Percentiles rank a stretch among this genome's conserved stretches.
phyloP scores from a whole-genome alignment of 2,888 invertebrate species.

The Drosophila merina region DNA sequence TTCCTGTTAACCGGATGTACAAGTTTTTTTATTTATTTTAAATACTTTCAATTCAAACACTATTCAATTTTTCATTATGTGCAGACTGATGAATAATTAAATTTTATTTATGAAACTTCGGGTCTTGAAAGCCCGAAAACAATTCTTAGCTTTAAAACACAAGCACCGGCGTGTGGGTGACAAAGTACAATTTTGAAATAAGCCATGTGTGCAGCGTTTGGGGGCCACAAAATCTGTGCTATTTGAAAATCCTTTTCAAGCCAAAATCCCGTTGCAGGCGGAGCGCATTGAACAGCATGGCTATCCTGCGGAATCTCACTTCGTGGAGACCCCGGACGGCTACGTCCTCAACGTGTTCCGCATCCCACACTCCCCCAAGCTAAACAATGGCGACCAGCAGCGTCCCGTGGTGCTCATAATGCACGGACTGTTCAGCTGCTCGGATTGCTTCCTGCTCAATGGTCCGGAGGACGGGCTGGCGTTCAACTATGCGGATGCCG shows the following conservation, averaged over 20 bases:
- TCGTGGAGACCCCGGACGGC: conserved; percentile 91
- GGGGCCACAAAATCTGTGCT: background rate
- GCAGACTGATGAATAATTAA: too few relatives aligned
- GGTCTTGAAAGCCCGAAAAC: too few relatives aligned
- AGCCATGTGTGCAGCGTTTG: background rate
- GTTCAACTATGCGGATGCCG: conserved; percentile 85
- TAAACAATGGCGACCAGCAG: conserved; percentile 81
- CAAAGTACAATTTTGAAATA: background rate
- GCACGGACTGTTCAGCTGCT: conserved; percentile 89
- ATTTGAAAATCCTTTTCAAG: background rate
- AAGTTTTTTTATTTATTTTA: too few relatives aligned
- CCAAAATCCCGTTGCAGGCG: conserved; percentile 51
- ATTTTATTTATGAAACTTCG: too few relatives aligned
- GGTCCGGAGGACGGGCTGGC: conserved; percentile 87
- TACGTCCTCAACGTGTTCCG: conserved; percentile 92
- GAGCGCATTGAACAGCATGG: conserved; percentile 75
- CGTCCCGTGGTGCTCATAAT: conserved; percentile 88
- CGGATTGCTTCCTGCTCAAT: conserved; percentile 89
- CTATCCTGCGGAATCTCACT: conserved; percentile 89
- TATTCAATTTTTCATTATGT: too few relatives aligned
- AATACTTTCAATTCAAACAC: too few relatives aligned
- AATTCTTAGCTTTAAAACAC: too few relatives aligned
- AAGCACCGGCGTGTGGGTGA: too few relatives aligned
- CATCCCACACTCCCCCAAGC: conserved; percentile 86
- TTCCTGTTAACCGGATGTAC: too few relatives aligned